Percentiles rank a stretch among this genome's conserved stretches.
These are phyloP conservation scores for Chlorodrepanis virens DNA, from an alignment of 2,113 vertebrate species.

Conservation along the genomic window DNA sequence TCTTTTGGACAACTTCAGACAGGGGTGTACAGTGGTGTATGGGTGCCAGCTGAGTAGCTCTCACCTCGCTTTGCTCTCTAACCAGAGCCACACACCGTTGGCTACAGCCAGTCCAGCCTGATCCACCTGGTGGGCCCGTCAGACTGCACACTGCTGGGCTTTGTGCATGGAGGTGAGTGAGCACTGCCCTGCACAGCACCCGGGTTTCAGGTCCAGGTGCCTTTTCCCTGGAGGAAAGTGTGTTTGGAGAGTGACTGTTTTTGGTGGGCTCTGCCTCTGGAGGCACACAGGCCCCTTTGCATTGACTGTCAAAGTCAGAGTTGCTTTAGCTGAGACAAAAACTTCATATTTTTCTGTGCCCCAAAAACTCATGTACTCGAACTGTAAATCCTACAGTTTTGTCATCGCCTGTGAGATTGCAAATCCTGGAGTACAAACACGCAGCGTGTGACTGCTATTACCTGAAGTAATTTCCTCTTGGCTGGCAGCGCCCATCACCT, in stretches of 20 bases:
- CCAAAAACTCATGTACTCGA: rapidly evolving
- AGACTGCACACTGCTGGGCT: conserved; percentile 89
- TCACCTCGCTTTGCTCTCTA: neutral
- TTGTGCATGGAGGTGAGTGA: conserved; percentile 89
- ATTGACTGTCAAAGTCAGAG: rapidly evolving
- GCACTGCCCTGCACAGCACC: rapidly evolving
- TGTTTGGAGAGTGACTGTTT: neutral
- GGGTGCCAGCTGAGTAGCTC: neutral
- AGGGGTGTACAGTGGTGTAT: rapidly evolving
- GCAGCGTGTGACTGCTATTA: neutral
- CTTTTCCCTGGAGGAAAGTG: neutral
- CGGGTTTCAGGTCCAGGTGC: neutral
- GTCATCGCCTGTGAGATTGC: neutral
- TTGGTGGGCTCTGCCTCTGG: neutral
- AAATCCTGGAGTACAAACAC: neutral
- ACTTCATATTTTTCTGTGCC: neutral
- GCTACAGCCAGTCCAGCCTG: conserved; percentile 93
- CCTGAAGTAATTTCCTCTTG: neutral
- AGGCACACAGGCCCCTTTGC: rapidly evolving
- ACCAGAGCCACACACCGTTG: conserved; percentile 85
- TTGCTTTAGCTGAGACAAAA: neutral
- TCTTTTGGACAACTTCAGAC: neutral
- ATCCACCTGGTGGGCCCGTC: conserved; percentile 94
- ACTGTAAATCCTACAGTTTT: neutral
- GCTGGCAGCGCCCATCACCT: rapidly evolving